Percentiles rank a stretch among this genome's conserved stretches.
Conservation (phyloP, 2,888 invertebrate genomes). For the Drosophila nr. medialis region DNA sequence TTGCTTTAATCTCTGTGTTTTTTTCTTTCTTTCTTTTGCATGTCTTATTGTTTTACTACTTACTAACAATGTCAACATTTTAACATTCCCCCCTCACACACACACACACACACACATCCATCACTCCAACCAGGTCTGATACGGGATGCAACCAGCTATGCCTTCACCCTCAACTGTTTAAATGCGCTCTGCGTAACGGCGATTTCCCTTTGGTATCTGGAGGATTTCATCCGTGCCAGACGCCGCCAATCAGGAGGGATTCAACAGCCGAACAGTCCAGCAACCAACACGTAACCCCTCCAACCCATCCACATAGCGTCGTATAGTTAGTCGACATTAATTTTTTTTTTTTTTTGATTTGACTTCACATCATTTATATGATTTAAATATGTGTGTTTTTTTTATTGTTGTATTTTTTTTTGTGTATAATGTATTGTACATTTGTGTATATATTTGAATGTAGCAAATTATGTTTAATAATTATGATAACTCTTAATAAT, state of each 20-base stretch:
- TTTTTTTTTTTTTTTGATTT: slow-evolving; percentile 47
- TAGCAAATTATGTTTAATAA: slow-evolving; percentile 61
- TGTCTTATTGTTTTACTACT: not conserved
- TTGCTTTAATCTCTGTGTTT: not conserved
- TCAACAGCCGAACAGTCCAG: not conserved
- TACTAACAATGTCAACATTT: not conserved
- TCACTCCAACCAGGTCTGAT: slow-evolving; percentile 86
- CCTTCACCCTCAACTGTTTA: slow-evolving; percentile 88
- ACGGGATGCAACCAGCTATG: slow-evolving; percentile 87
- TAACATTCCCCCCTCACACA: not conserved
- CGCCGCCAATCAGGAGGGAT: slow-evolving; percentile 37
- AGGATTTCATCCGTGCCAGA: slow-evolving; percentile 77
- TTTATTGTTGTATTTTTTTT: slow-evolving; percentile 4
- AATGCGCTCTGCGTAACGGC: slow-evolving; percentile 88
- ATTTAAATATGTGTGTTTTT: slow-evolving; percentile 16
- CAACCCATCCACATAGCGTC: slow-evolving; percentile 22
- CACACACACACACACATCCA: not conserved
- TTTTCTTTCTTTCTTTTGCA: not conserved
- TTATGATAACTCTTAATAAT: slow-evolving; percentile 63
- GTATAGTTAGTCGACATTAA: slow-evolving; percentile 52
- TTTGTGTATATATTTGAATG: slow-evolving; percentile 68
- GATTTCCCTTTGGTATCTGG: slow-evolving; percentile 88
- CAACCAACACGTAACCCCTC: not conserved
- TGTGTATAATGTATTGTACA: slow-evolving; percentile 47
- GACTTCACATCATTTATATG: slow-evolving; percentile 23